Evolutionary conservation across 1,140 invertebrate genomes (phyloP), one percentile per base, ranked within the genome.

Genomic region (Camponotus floridanus): DNA sequence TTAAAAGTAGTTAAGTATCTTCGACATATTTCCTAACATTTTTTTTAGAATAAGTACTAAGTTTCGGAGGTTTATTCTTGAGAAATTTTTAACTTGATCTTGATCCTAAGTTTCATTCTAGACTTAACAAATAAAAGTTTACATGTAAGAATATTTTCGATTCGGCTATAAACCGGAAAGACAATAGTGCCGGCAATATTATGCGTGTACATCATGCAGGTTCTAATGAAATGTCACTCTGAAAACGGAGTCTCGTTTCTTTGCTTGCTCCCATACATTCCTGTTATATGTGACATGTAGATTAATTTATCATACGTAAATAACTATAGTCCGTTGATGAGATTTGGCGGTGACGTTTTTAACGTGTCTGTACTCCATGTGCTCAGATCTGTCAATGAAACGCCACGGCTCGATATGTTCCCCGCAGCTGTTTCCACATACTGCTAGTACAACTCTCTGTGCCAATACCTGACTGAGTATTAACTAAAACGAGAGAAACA

Each of bases 391-490:
- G 9, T 89, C 73, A 31, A 26, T 1, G 15, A 59, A 62, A 74
- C 71, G 65, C n/a, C 74, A 36, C 55, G 80, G 45, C n/a, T 76
- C 55, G 42, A 81, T 76, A 67, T 59, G 31, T 88, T 87, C 87
- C 62, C 62, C 45, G 85, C 86, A 87, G 84, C 88, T 93, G 90
- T 92, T 92, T 88, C 73, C 76, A 94, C 18, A 48, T 91, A 92
- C 92, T 93, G 87, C 88, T 93, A 94, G 94, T 95, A 95, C 94
- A 95, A 95, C 89, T 87, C 88, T 86, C 91, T 94, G 94, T 95
- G 94, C 94, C 94, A 95, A 95, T 94, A 94, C 87, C 88, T 87
- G 85, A 92, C 76, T 86, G 89, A 93, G 93, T 93, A 91, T 93
- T 93, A 94, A 93, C 87, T 93, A 92, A 91, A 91, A 78, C 86